Conservation (phyloP, 2,888 invertebrate species). For the Azorinus chamasolen region DNA sequence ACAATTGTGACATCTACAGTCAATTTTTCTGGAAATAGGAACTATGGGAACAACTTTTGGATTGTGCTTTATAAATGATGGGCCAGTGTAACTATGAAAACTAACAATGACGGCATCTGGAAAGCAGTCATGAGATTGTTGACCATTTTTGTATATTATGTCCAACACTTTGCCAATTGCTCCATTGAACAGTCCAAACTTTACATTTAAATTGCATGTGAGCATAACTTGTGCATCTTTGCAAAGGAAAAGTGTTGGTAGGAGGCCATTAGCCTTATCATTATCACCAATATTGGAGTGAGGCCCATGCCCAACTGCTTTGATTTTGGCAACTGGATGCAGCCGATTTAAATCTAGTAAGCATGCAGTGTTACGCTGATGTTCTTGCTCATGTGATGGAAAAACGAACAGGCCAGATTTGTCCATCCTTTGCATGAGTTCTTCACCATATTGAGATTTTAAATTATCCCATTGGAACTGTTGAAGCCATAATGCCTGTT, state of each 20-base stretch:
- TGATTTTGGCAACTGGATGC: constrained; percentile 50
- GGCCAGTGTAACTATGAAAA: constrained; percentile 64
- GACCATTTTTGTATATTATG: constrained; percentile 34
- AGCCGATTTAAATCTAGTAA: constrained; percentile 28
- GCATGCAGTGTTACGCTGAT: constrained; percentile 33
- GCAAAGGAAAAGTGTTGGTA: constrained; percentile 10
- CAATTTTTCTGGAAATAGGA: constrained; percentile 54
- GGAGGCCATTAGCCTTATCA: constrained; percentile 29
- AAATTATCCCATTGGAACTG: constrained; percentile 48
- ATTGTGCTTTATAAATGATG: constrained; percentile 49
- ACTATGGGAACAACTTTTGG: constrained; percentile 60
- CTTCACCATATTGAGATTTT: constrained; percentile 5
- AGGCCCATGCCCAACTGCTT: constrained; percentile 18
- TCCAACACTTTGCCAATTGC: constrained; percentile 50
- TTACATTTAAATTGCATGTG: constrained; percentile 51
- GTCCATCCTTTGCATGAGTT: constrained; percentile 9
- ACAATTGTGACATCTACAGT: constrained; percentile 58
- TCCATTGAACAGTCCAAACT: constrained; percentile 62
- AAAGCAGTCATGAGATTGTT: constrained; percentile 3
- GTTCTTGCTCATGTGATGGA: constrained; percentile 28
- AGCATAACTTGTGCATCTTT: constrained; percentile 52
- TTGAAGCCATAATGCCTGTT: constrained; percentile 54
- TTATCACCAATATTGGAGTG: constrained; percentile 17
- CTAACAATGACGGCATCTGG: constrained; percentile 59
- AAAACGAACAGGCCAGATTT: constrained; percentile 26